Conservation (phyloP, 2,888 invertebrate species). For the Neoscelio sp. region DNA sequence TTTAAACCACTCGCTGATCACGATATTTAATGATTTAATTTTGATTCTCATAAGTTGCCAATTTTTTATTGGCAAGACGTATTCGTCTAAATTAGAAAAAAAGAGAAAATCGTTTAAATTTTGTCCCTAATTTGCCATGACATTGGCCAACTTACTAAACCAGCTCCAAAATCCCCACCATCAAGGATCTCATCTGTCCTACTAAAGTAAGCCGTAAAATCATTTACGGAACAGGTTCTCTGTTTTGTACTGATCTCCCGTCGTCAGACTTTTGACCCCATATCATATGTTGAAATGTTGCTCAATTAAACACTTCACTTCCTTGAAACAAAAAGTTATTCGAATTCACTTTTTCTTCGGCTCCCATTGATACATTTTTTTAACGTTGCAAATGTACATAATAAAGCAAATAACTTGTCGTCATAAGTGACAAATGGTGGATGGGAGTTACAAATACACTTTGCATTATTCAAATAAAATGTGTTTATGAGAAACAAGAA, state of each 20-base stretch:
- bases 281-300: conserved; percentile 44
- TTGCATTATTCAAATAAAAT: too few relatives aligned
- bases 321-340: conserved; percentile 34
- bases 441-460: too few relatives aligned
- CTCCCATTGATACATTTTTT: conserved; percentile 14
- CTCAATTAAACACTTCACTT: conserved; percentile 46
- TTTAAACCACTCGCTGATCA: too few relatives aligned
- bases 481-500: too few relatives aligned
- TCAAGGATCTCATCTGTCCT: conserved; percentile 51
- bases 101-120: conserved; percentile 60
- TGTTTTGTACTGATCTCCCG: conserved; percentile 63
- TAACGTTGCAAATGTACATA: background rate
- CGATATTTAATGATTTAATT: background rate
- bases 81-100: conserved; percentile 29
- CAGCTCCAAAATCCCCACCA: conserved; percentile 63
- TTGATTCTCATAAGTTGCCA: background rate
- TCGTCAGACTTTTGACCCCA: conserved; percentile 48
- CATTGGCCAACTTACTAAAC: conserved; percentile 63
- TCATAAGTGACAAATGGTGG: too few relatives aligned
- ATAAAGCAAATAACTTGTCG: too few relatives aligned
- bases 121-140: conserved; percentile 65
- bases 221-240: conserved; percentile 72
- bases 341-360: conserved; percentile 49
- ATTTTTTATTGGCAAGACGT: background rate
- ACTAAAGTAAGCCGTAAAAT: conserved; percentile 68